Conservation (phyloP, 2,888 invertebrate genomes). For the Coronaproctus castanopsis region DNA sequence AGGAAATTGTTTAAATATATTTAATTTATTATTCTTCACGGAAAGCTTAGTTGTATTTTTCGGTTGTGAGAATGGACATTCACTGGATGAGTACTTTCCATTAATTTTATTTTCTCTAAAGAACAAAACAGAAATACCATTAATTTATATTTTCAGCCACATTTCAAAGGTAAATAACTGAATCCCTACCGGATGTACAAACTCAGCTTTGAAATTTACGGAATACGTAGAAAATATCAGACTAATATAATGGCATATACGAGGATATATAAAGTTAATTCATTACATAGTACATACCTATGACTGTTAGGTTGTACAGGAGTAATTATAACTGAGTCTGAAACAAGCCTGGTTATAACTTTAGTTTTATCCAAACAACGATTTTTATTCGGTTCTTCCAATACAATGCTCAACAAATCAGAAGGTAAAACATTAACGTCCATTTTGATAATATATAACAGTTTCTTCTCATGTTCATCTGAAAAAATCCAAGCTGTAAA, state of each 20-base stretch:
- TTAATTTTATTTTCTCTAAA: conserved; percentile 5
- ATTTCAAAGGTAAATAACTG: no score
- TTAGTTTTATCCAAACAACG: not conserved
- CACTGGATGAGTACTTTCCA: conserved; percentile 1
- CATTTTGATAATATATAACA: not conserved
- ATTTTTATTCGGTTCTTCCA: conserved; percentile 17
- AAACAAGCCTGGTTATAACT: not conserved
- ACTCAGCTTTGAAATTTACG: no score
- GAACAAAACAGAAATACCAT: not conserved
- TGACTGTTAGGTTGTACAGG: conserved; percentile 5
- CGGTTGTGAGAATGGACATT: not conserved
- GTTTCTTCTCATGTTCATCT: no score
- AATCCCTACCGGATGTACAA: no score
- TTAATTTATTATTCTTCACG: not conserved
- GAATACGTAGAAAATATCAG: no score
- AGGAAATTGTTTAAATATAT: conserved; percentile 17
- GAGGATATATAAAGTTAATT: no score
- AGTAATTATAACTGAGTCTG: conserved; percentile 5
- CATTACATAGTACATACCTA: no score
- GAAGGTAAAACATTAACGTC: conserved; percentile 17
- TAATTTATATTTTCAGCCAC: no score
- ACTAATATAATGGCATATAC: no score
- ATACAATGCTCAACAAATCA: conserved; percentile 19
- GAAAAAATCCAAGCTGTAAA: no score
- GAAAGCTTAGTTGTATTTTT: not conserved